Evolutionary conservation across 2,113 vertebrate species (phyloP), one percentile per base, ranked within the genome.

Genomic region (Pontoporia blainvillei): DNA sequence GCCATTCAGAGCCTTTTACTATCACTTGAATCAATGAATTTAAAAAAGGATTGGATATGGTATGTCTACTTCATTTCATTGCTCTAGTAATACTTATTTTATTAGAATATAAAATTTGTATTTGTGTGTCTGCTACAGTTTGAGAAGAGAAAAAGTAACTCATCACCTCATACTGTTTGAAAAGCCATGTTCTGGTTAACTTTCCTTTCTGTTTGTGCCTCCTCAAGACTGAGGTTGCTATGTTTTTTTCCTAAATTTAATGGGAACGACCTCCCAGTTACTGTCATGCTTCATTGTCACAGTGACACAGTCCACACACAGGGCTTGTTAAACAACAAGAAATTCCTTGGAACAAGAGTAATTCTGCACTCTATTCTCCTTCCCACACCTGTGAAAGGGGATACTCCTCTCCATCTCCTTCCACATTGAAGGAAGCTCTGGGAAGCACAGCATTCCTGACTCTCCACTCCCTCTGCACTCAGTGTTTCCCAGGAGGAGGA

Each of bases 271-370:
- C 6, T 66, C 44, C 29, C 34, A 20, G 25, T 29, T 11, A 15
- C 64, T 2, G 23, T 0, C 12, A n/a, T 8, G 41, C 59, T 8
- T 46, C 8, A 12, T 3, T 4, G 20, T n/a, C 12, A 4, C 41
- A 3, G 29, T 6, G 83, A 29, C 23, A 52, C 64, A 4, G n/a
- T 11, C 84, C 49, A 39, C 3, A 10, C 39, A 39, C 0, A 5
- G 17, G 8, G 5, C 34, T 18, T 18, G 34, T 4, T 29, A 25
- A 41, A 41, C 7, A 49, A 49, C 23, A 12, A 39, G 64, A 69
- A 18, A 54, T 14, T 18, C 46, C 46, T 39, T 18, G 34, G 18
- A 54, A 12, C 12, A 29, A 39, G 46, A 29, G 23, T 21, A 3
- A 23, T 14, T 64, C 31, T 46, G 31, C 67, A n/a, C 44, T 49